A percentile compares a stretch with the other conserved stretches of the same genome.
Evolutionary conservation across 2,113 vertebrate species (phyloP).

Genomic region (Apistogramma diplotaenia): DNA sequence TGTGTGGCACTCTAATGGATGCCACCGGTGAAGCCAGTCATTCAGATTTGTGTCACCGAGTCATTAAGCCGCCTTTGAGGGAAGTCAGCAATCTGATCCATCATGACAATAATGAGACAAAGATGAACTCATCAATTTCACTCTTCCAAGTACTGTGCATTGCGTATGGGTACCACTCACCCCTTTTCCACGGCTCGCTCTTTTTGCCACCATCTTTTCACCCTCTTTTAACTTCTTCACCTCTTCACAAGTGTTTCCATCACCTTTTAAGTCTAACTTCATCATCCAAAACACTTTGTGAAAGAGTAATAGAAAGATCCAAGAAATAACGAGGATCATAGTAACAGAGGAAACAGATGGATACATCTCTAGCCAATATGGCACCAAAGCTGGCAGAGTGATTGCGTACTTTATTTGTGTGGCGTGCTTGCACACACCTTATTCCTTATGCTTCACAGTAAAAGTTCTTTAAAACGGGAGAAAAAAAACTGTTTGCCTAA

Average conservation of each 20-base stretch:
- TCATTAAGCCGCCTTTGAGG: conserved; percentile 80
- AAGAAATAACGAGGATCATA: background rate
- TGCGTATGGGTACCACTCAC: conserved; percentile 35
- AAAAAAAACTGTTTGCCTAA: background rate
- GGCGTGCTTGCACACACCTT: background rate
- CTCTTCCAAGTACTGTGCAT: conserved; percentile 42
- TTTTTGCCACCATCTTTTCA: conserved; percentile 16
- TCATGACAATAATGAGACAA: conserved; percentile 77
- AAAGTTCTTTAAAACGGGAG: background rate
- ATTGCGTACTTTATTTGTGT: background rate
- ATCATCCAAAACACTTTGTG: conserved; percentile 13
- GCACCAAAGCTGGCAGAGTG: conserved; percentile 29
- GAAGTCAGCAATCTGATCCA: conserved; percentile 79
- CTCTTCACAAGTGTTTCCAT: background rate
- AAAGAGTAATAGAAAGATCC: background rate
- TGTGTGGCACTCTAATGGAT: conserved; percentile 72
- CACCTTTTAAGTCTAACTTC: conserved; percentile 5
- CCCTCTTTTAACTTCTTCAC: conserved; percentile 15
- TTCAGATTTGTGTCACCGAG: conserved; percentile 76
- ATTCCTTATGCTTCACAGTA: background rate
- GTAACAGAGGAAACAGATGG: conserved; percentile 25
- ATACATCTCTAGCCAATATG: conserved; percentile 35
- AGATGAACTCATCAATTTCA: conserved; percentile 79
- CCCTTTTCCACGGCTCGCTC: conserved; percentile 9
- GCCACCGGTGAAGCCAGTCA: conserved; percentile 67